Conservation (phyloP, 2,113 vertebrate species). For the Chaetops frenatus region DNA sequence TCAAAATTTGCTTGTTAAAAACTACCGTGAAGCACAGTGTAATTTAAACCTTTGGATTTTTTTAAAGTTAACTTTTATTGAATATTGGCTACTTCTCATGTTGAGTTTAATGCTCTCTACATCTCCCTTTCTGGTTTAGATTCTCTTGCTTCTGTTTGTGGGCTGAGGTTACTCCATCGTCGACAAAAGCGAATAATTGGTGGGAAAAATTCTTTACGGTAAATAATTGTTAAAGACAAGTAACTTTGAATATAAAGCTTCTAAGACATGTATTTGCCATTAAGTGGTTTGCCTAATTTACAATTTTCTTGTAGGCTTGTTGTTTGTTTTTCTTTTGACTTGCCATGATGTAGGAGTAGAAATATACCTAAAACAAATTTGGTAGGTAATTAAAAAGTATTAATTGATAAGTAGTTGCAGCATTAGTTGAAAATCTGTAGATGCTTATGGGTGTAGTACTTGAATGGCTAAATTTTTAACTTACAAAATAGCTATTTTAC, state of each 20-base stretch:
- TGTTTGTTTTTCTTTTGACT: background rate
- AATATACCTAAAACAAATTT: background rate
- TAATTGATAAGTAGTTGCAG: background rate
- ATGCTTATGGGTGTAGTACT: background rate
- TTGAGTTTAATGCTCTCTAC: background rate
- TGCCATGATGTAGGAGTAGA: background rate
- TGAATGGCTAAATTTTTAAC: background rate
- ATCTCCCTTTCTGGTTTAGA: slow-evolving; percentile 69
- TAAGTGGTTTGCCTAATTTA: background rate
- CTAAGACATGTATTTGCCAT: background rate
- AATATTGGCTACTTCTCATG: background rate
- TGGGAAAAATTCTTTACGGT: slow-evolving; percentile 95
- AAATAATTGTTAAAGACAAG: slow-evolving; percentile 25
- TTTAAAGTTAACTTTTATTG: background rate
- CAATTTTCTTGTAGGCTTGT: background rate
- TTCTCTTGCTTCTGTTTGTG: slow-evolving; percentile 79
- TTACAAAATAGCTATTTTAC: background rate
- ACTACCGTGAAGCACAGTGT: background rate
- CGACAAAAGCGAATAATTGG: slow-evolving; percentile 94
- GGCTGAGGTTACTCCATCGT: slow-evolving; percentile 81
- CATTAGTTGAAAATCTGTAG: background rate
- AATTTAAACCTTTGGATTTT: background rate
- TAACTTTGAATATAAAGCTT: background rate
- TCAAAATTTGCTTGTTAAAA: background rate
- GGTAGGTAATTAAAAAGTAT: background rate